Percentiles rank a stretch among this genome's conserved stretches.
Conservation (phyloP, 2,888 invertebrate species). For the Drosophila barbarae region DNA sequence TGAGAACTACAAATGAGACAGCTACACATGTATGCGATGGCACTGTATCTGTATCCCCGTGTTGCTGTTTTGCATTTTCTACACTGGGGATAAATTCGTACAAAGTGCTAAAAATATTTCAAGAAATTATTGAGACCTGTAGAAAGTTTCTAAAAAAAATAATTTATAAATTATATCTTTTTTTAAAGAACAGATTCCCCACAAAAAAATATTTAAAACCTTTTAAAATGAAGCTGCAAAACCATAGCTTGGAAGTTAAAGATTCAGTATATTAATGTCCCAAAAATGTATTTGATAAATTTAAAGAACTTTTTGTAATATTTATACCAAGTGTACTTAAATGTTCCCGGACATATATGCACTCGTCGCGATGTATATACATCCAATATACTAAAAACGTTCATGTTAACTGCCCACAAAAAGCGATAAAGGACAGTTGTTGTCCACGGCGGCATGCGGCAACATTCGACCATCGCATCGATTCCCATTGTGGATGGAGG, state of each 20-base stretch:
- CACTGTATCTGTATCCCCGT: conserved; percentile 9
- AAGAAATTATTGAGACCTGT: not conserved
- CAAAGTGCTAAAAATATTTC: not conserved
- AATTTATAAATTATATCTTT: not conserved
- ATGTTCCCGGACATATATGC: conserved; percentile 11
- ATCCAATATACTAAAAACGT: conserved; percentile 41
- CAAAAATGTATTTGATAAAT: no score
- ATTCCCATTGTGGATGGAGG: conserved; percentile 15
- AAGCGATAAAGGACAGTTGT: conserved; percentile 69
- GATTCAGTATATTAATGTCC: no score
- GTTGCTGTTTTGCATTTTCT: conserved; percentile 25
- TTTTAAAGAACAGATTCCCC: not conserved
- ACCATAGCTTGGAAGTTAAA: not conserved
- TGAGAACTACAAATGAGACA: conserved; percentile 65
- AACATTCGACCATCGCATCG: conserved; percentile 23
- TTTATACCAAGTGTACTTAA: conserved; percentile 4
- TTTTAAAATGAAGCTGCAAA: not conserved
- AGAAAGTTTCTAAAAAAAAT: not conserved
- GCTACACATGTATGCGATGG: conserved; percentile 54
- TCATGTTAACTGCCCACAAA: conserved; percentile 68
- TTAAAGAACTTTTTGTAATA: not conserved
- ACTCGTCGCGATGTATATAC: conserved; percentile 19
- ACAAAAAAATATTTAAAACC: not conserved
- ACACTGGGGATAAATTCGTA: conserved; percentile 8
- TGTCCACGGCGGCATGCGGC: conserved; percentile 33